These are phyloP conservation scores for Micrastur ruficollis DNA, from an alignment of 2,797 vertebrate genomes.

Conservation along the genomic window DNA sequence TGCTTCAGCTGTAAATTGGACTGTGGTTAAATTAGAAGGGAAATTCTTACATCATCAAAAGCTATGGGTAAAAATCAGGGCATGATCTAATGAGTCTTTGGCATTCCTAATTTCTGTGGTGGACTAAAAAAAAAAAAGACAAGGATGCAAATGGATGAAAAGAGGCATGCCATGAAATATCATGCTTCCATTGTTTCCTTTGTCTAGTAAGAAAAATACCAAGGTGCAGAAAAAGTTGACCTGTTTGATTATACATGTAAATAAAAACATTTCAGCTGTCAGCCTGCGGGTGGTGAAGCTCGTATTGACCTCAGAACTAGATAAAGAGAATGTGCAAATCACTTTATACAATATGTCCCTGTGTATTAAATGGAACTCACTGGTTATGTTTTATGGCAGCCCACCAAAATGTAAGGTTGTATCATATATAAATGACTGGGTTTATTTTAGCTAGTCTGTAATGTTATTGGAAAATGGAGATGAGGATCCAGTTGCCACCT, in stretches of 20 bases:
- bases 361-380: background rate
- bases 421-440: background rate
- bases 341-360: background rate
- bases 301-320: background rate
- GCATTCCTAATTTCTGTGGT: background rate
- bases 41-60: background rate
- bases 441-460: background rate
- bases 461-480: background rate
- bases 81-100: background rate
- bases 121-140: background rate
- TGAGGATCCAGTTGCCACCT: background rate
- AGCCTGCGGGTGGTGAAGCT: background rate
- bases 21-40: background rate
- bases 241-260: background rate
- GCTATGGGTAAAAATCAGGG: background rate
- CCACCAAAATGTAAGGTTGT: background rate
- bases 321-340: background rate
- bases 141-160: background rate
- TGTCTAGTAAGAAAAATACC: background rate
- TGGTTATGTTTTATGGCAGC: background rate
- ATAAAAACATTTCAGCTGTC: background rate
- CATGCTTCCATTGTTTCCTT: background rate
- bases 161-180: background rate
- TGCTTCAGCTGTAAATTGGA: background rate
- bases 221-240: background rate